Base-by-base conservation (phyloP, 2,113 vertebrate genomes). In the Seriola aureovittata region DNA sequence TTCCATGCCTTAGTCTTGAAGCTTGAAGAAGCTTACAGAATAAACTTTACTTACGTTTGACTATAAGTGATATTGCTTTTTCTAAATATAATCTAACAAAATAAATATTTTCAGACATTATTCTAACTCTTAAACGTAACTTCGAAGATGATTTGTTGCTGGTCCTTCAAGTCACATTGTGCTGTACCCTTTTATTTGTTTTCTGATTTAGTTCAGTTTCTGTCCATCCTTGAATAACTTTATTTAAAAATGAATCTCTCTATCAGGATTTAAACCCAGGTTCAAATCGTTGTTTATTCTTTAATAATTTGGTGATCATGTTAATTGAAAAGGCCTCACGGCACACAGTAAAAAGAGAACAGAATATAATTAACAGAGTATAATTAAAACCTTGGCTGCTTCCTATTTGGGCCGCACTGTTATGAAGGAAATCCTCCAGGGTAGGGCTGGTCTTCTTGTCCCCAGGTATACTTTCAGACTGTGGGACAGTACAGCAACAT, bases 401-500 rank as follows among this genome's bases (percentile, higher is more conserved):
- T 92, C 78, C 71, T 69, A 62, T 25, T 14, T 73, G 36, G 42
- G 62, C 46, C 59, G 54, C 48, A 58, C 71, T 71, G 40, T 79
- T 65, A 67, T 36, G 75, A 32, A 88, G 81, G 79, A 91, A 89
- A 65, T 85, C 85, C 90, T 88, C 69, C 54, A 86, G 89, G 86
- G 77, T 71, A 79, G 75, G 78, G 70, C 34, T 58, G 84, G 65
- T 81, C 50, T 44, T 81, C 72, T 50, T 70, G 64, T 76, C 76
- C 76, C 59, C 71, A 88, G 83, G 85, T 89, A 62, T 63, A 29
- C 68, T 69, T 21, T 80, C 50, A 62, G 60, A 36, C 60, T 46
- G 68, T 79, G 60, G 72, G 76, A 73, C 21, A 3, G 42, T 19
- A 40, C 44, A n/a, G 59, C 23, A 0, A 91, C 85, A 66, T 82